Evolutionary conservation across 2,888 invertebrate genomes (phyloP).

Genomic region (Ochropleura plecta): DNA sequence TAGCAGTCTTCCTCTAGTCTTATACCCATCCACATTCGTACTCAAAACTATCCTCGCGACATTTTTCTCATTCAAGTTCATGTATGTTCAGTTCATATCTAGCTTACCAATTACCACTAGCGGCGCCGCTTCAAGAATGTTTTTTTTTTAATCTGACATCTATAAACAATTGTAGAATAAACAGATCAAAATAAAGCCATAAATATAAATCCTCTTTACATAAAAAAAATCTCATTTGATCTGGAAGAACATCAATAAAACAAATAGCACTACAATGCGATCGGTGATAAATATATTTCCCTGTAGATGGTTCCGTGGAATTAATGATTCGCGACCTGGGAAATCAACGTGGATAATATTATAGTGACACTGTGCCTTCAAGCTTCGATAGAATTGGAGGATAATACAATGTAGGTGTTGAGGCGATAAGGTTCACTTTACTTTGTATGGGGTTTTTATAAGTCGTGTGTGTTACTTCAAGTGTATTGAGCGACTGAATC

Average conservation of each 20-base stretch:
- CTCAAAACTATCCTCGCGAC: no score
- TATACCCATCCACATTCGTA: no score
- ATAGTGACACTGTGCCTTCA: conserved; percentile 60
- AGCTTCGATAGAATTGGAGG: conserved; percentile 11
- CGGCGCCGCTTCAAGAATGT: background rate
- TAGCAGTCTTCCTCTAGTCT: no score
- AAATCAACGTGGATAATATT: conserved; percentile 72
- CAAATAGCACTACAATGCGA: conserved; percentile 39
- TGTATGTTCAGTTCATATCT: no score
- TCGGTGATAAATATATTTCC: conserved; percentile 73
- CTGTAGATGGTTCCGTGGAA: conserved; percentile 65
- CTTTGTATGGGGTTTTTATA: no score
- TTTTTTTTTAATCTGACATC: background rate
- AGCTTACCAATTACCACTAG: no score
- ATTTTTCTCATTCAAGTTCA: no score
- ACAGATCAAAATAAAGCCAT: background rate
- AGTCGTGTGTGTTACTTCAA: no score
- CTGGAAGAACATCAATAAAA: conserved; percentile 27
- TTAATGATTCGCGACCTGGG: conserved; percentile 76
- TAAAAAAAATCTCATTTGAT: conserved; percentile 26
- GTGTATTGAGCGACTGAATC: no score
- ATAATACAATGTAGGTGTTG: background rate
- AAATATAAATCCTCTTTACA: background rate
- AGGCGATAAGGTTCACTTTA: no score
- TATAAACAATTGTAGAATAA: background rate